A percentile compares a stretch with the other conserved stretches of the same genome.
Conservation (phyloP, 1,140 invertebrate species). For the Cyrtorhinus lividipennis region DNA sequence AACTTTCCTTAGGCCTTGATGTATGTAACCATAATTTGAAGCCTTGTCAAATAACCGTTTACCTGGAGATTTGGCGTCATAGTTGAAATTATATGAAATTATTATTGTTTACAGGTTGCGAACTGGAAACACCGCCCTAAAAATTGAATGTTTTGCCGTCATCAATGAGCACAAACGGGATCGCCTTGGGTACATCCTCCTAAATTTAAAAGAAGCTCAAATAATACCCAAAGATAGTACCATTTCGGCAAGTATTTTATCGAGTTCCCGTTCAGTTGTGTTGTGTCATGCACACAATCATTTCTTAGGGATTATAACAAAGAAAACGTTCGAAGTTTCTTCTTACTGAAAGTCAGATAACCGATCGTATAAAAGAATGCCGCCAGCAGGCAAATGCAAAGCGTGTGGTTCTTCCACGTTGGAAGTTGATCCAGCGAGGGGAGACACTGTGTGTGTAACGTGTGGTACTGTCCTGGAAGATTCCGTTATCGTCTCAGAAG, state of each 20-base stretch:
- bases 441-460: slow-evolving; percentile 88
- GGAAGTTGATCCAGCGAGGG: slow-evolving; percentile 78
- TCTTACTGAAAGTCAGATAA: no score
- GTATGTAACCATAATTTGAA: no score
- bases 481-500: slow-evolving; percentile 89
- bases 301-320: neutral
- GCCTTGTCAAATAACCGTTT: no score
- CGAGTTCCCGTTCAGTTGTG: neutral
- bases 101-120: slow-evolving; percentile 20
- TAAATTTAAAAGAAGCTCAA: slow-evolving; percentile 24
- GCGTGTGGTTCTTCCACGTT: slow-evolving; percentile 90
- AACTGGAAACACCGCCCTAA: slow-evolving; percentile 22
- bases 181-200: slow-evolving; percentile 22
- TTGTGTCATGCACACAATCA: neutral
- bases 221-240: slow-evolving; percentile 11
- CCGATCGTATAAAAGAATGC: neutral
- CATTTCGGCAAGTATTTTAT: slow-evolving; percentile 4
- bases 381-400: slow-evolving; percentile 55
- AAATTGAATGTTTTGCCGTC: slow-evolving; percentile 23
- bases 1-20: no score
- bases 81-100: no score
- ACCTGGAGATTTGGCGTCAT: no score
- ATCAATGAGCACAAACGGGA: slow-evolving; percentile 14
- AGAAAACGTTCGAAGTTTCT: no score
- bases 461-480: slow-evolving; percentile 94